A percentile compares a stretch with the other conserved stretches of the same genome.
These are phyloP conservation scores for Pomacea canaliculata DNA, from an alignment of 2,888 invertebrate genomes.

Conservation along the genomic window DNA sequence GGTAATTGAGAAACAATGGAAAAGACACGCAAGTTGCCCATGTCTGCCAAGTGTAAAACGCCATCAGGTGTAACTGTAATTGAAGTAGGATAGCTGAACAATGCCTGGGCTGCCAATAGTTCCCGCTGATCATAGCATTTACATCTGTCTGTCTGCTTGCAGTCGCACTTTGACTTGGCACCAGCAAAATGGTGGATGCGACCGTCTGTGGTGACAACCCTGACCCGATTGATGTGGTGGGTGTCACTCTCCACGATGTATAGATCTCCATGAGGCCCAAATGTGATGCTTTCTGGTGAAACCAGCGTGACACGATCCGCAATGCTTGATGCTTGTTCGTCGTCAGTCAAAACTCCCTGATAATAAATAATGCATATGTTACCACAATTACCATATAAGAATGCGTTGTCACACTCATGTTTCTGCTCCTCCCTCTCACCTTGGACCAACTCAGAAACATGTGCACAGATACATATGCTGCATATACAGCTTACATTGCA, in stretches of 20 bases:
- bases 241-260: constrained; percentile 94
- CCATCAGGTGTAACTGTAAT: constrained; percentile 95
- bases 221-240: constrained; percentile 85
- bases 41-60: constrained; percentile 95
- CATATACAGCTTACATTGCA: too few species aligned
- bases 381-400: too few species aligned
- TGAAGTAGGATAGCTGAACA: constrained; percentile 88
- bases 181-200: constrained; percentile 94
- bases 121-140: constrained; percentile 83
- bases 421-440: too few species aligned
- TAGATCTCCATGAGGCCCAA: constrained; percentile 91
- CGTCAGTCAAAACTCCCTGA: constrained; percentile 57
- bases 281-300: constrained; percentile 88
- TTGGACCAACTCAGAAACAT: too few species aligned
- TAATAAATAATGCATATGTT: not conserved
- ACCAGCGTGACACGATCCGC: constrained; percentile 92
- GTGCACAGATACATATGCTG: too few species aligned
- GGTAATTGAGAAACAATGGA: constrained; percentile 71
- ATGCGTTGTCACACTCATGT: too few species aligned
- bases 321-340: constrained; percentile 60
- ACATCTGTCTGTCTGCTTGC: constrained; percentile 77
- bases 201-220: constrained; percentile 93
- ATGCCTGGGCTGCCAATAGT: constrained; percentile 86
- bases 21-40: constrained; percentile 80
- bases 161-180: constrained; percentile 77